Evolutionary conservation across 2,888 invertebrate genomes (phyloP).

Genomic region (Resseliella maxima): DNA sequence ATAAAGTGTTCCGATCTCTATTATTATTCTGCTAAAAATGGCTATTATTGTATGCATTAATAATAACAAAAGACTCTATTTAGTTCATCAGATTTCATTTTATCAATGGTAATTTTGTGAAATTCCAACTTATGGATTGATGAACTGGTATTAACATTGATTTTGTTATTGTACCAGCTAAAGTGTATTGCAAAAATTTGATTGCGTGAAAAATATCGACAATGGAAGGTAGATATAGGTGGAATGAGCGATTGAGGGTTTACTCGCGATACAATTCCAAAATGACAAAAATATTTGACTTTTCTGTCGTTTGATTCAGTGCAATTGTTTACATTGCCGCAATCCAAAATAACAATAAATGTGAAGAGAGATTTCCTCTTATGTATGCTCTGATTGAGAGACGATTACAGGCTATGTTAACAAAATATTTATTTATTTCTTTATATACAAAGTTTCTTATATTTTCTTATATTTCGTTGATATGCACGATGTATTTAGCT

Average conservation of each 20-base stretch:
- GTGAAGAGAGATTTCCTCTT: neutral
- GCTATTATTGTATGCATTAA: constrained; percentile 2
- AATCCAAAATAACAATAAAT: constrained; percentile 37
- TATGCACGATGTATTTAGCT: neutral
- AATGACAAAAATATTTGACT: constrained; percentile 16
- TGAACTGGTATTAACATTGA: too few relatives aligned
- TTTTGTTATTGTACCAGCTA: neutral
- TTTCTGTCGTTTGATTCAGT: neutral
- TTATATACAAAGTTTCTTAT: neutral
- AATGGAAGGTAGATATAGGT: too few relatives aligned
- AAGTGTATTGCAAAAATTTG: too few relatives aligned
- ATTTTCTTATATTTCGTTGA: neutral
- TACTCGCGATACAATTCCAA: neutral
- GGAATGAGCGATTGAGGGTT: too few relatives aligned
- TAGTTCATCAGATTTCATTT: neutral
- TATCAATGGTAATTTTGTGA: neutral
- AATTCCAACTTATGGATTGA: neutral
- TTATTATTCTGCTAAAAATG: neutral
- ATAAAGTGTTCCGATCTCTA: constrained; percentile 23
- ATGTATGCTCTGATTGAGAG: constrained; percentile 38
- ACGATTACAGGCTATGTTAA: constrained; percentile 17
- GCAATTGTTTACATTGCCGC: neutral
- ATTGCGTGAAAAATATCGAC: too few relatives aligned
- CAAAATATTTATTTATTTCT: constrained; percentile 44
- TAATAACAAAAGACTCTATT: constrained; percentile 11